A percentile compares a stretch with the other conserved stretches of the same genome.
Conservation (phyloP, 2,888 invertebrate species). For the Alitta virens region DNA sequence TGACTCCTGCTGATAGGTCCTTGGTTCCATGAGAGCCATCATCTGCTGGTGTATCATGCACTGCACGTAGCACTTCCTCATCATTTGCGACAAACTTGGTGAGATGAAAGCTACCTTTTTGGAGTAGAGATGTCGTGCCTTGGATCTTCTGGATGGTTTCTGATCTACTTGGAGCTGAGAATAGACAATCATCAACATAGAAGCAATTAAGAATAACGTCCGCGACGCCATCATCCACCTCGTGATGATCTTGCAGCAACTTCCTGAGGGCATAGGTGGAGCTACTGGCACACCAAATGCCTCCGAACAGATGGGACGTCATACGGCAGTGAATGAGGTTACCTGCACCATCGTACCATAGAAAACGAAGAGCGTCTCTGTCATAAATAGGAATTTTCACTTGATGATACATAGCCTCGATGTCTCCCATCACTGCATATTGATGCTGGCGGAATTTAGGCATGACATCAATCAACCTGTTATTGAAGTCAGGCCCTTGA, state of each 20-base stretch:
- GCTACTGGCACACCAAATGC: no score
- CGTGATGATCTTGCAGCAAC: background rate
- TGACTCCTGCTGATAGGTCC: no score
- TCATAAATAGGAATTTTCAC: conserved; percentile 2
- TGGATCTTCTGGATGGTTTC: conserved; percentile 12
- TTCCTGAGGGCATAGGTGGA: no score
- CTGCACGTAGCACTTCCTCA: conserved; percentile 23
- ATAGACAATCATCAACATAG: conserved; percentile 28
- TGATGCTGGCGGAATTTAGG: conserved; percentile 6
- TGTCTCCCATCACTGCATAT: conserved; percentile 9
- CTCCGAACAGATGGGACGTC: background rate
- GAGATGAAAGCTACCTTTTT: conserved; percentile 23
- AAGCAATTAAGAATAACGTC: conserved; percentile 20
- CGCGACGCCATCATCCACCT: conserved; percentile 8
- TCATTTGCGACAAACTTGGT: conserved; percentile 28
- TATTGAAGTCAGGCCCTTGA: conserved; percentile 17
- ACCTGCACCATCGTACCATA: background rate
- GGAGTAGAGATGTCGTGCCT: conserved; percentile 8
- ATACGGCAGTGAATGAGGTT: background rate
- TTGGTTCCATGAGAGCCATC: background rate
- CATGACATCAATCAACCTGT: conserved; percentile 7
- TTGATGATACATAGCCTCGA: conserved; percentile 16
- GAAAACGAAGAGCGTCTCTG: conserved; percentile 9
- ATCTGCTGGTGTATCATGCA: conserved; percentile 21
- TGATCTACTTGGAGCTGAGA: conserved; percentile 2